Percentiles rank a stretch among this genome's conserved stretches.
Conservation (phyloP, 2,113 vertebrate species). For the Nycticebus coucang region DNA sequence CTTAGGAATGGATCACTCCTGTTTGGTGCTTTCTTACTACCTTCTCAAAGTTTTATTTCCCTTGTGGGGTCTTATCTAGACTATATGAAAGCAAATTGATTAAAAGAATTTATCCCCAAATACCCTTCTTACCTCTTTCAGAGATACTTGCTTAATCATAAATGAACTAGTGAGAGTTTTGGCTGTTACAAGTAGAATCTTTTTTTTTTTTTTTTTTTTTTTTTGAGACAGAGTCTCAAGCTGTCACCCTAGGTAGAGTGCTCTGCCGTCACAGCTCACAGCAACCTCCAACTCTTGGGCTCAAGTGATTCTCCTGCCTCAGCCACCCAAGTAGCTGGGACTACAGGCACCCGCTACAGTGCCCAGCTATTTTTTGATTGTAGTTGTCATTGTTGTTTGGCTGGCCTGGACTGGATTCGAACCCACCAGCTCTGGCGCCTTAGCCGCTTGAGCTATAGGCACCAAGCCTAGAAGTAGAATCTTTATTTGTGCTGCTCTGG, state of each 20-base stretch:
- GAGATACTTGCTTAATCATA: constrained; percentile 13
- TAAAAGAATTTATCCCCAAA: constrained; percentile 2
- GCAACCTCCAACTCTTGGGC: too few relatives aligned
- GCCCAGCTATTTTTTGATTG: too few relatives aligned
- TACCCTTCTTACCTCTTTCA: constrained; percentile 15
- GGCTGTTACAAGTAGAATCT: constrained; percentile 13
- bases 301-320: too few relatives aligned
- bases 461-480: neutral
- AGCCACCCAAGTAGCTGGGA: too few relatives aligned
- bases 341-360: too few relatives aligned
- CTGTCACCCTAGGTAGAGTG: too few relatives aligned
- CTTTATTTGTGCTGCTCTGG: neutral
- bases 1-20: neutral
- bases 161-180: constrained; percentile 32
- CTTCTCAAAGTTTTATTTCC: constrained; percentile 41
- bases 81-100: constrained; percentile 15
- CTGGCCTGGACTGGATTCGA: too few relatives aligned
- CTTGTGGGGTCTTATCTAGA: neutral
- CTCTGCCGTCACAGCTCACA: too few relatives aligned
- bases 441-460: too few relatives aligned
- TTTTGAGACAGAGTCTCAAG: too few relatives aligned
- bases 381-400: too few relatives aligned
- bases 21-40: constrained; percentile 7
- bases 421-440: too few relatives aligned
- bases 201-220: constrained; percentile 33